Conservation (phyloP, 1,140 invertebrate genomes). For the Cardiocondyla obscurior region DNA sequence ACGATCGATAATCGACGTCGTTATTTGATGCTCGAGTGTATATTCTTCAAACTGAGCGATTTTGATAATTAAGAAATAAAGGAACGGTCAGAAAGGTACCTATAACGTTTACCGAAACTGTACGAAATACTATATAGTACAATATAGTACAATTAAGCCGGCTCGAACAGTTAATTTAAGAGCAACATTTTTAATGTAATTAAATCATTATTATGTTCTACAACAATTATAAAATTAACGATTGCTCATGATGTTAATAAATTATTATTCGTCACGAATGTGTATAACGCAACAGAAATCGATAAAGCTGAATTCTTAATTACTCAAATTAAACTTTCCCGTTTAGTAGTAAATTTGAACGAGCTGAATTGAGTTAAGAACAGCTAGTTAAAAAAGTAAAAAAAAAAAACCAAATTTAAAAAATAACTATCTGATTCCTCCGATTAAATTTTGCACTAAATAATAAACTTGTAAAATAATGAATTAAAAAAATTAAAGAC, state of each 20-base stretch:
- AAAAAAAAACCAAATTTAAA: background rate
- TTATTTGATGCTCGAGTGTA: background rate
- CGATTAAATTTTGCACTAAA: no score
- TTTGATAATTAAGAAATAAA: background rate
- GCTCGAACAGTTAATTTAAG: no score
- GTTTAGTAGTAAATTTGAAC: background rate
- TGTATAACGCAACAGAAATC: background rate
- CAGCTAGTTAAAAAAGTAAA: no score
- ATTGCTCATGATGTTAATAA: background rate
- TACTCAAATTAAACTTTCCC: background rate
- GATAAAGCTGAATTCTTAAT: background rate
- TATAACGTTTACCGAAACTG: no score
- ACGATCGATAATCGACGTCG: background rate
- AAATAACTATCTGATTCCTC: background rate
- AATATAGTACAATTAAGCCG: no score
- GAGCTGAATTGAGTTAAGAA: background rate
- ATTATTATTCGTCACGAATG: background rate
- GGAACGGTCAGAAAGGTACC: no score
- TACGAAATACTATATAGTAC: no score
- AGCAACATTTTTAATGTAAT: constrained; percentile 10
- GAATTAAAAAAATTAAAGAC: no score
- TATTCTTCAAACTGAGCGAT: background rate
- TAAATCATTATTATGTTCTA: background rate
- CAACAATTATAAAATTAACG: background rate
- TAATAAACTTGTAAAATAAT: no score